A percentile compares a stretch with the other conserved stretches of the same genome.
Conservation (phyloP, 2,888 invertebrate genomes). For the Parthenolecanium corni region DNA sequence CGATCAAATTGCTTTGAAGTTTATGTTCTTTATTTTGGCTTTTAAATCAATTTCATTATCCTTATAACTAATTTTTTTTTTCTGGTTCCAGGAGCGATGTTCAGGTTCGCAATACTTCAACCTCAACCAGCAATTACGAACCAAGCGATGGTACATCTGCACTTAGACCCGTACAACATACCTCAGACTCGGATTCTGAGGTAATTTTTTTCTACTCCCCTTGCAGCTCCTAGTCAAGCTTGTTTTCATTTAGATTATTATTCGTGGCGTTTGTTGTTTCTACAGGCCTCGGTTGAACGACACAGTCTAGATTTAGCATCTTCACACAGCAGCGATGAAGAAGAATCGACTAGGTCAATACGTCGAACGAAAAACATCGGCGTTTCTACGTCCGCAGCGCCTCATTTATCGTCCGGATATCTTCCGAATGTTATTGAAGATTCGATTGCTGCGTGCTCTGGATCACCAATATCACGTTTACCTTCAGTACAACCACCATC, state of each 20-base stretch:
- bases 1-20: too few relatives aligned
- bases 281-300: slow-evolving; percentile 49
- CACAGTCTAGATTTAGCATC: slow-evolving; percentile 82
- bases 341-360: slow-evolving; percentile 41
- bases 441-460: slow-evolving; percentile 37
- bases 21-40: too few relatives aligned
- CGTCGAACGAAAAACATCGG: slow-evolving; percentile 29
- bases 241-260: slow-evolving; percentile 1
- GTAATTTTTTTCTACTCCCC: slow-evolving; percentile 31
- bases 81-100: slow-evolving; percentile 54
- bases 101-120: slow-evolving; percentile 70
- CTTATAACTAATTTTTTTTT: too few relatives aligned
- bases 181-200: slow-evolving; percentile 38
- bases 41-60: too few relatives aligned
- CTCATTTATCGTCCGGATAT: slow-evolving; percentile 40
- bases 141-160: slow-evolving; percentile 61
- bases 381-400: slow-evolving; percentile 6
- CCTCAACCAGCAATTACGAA: slow-evolving; percentile 66
- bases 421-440: slow-evolving; percentile 50
- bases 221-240: neutral
- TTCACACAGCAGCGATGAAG: slow-evolving; percentile 89
- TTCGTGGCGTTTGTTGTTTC: slow-evolving; percentile 32
- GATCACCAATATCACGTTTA: slow-evolving; percentile 35
- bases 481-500: slow-evolving; percentile 45
- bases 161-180: slow-evolving; percentile 38